Evolutionary conservation across 1,140 invertebrate genomes (phyloP), one percentile per base, ranked within the genome.

Genomic region (Venustaconcha ellipsiformis): DNA sequence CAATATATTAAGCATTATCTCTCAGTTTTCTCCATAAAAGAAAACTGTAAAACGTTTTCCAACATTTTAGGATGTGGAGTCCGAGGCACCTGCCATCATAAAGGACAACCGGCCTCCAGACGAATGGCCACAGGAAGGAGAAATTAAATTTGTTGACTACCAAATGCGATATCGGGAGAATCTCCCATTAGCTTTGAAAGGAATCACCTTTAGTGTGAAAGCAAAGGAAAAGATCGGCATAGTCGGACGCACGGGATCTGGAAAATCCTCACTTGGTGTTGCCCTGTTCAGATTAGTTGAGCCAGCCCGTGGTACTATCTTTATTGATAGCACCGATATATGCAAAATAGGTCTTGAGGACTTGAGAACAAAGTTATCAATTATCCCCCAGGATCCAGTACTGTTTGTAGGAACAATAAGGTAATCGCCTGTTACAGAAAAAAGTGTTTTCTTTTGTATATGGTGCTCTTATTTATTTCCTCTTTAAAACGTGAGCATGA

Each of bases 171-270:
- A 93, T 76, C 88, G 91, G 57, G 82, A 89, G 55, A 86, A 90
- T 74, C 78, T 92, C 14, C 89, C 91, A 23, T 79, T 90, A 55
- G 91, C 91, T 17, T 83, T 94, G 14, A 90, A 92, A 68, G 84
- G 90, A 59, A 85, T 94, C 15, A 91, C 89, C 8, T 93, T 93
- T 82, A 87, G 87, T 56, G 90, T 93, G 70, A 84, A 90, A 14
- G 86, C 92, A 48, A 87, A 90, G 70, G 93, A 94, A 86, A 94
- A 88, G 77, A 87, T 96, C 74, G 87, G 86, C 13, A 91, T 92
- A 79, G 90, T 92, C 55, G 92, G 92, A 18, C 80, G 91, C 82
- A 91, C 92, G 55, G 92, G 92, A 12, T 90, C 90, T 78, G 92
- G 92, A 17, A 93, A 93, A 78, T 91, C 89, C 1, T 92, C 92